phyloP scores from a whole-genome alignment of 2,797 vertebrate genomes.

The Pelochelys cantorii region DNA sequence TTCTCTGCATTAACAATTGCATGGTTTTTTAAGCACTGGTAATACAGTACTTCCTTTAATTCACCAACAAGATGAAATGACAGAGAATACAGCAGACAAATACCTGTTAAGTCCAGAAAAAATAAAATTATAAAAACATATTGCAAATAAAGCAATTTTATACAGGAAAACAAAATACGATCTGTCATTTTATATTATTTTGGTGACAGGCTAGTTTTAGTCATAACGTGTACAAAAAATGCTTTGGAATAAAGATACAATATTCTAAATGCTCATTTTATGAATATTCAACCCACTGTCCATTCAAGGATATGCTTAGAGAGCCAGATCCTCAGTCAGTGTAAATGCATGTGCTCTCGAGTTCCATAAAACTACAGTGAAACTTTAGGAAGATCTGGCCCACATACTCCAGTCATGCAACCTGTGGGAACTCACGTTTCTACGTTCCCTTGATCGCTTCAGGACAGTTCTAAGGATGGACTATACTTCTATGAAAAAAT shows the following conservation, averaged over 20 bases:
- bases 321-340: neutral
- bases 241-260: neutral
- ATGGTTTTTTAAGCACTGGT: constrained; percentile 33
- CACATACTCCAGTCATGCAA: constrained; percentile 23
- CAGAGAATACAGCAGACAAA: neutral
- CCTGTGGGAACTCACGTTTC: constrained; percentile 41
- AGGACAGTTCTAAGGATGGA: constrained; percentile 20
- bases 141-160: constrained; percentile 25
- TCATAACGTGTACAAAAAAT: neutral
- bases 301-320: neutral
- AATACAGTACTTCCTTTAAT: constrained; percentile 16
- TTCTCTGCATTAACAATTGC: constrained; percentile 39
- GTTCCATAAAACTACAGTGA: neutral
- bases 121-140: neutral
- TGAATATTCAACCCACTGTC: neutral
- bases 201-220: neutral
- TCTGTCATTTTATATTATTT: constrained; percentile 6
- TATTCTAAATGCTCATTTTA: fast-evolving
- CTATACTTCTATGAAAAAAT: neutral
- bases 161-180: constrained; percentile 20
- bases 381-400: constrained; percentile 30
- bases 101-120: neutral
- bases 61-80: constrained; percentile 44
- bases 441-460: constrained; percentile 42
- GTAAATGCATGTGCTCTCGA: constrained; percentile 1